These are phyloP conservation scores for Zootoca vivipara DNA, from an alignment of 2,113 vertebrate species.

Conservation along the genomic window DNA sequence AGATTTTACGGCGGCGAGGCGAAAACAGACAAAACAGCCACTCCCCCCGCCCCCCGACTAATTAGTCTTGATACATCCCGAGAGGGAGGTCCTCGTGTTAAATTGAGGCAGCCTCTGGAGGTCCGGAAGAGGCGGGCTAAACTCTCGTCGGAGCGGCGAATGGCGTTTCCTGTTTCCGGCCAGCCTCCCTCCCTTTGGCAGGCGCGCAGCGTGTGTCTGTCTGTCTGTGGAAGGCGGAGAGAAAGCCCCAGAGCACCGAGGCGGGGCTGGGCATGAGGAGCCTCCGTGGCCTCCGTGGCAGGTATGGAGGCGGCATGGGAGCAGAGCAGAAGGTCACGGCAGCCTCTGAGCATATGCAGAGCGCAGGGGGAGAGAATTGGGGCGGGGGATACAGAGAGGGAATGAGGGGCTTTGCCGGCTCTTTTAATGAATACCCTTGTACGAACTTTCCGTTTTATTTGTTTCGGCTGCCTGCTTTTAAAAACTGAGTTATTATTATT, in stretches of 20 bases:
- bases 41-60: no score
- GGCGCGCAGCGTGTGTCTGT: no score
- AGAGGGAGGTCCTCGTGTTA: not conserved
- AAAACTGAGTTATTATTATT: no score
- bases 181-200: no score
- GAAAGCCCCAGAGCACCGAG: not conserved
- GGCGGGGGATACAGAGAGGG: not conserved
- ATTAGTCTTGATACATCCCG: no score
- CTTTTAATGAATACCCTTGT: no score
- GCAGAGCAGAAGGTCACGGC: not conserved
- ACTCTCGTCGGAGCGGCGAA: not conserved
- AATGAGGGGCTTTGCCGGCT: no score
- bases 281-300: not conserved
- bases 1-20: no score
- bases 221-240: not conserved
- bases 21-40: no score
- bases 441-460: no score
- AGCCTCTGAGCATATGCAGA: not conserved
- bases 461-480: no score
- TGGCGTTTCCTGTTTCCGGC: slow-evolving; percentile 3
- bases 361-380: not conserved
- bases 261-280: not conserved
- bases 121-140: not conserved
- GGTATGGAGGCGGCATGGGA: not conserved
- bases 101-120: not conserved